Evolutionary conservation across 2,113 vertebrate species (phyloP).

Genomic region (Otis tarda): DNA sequence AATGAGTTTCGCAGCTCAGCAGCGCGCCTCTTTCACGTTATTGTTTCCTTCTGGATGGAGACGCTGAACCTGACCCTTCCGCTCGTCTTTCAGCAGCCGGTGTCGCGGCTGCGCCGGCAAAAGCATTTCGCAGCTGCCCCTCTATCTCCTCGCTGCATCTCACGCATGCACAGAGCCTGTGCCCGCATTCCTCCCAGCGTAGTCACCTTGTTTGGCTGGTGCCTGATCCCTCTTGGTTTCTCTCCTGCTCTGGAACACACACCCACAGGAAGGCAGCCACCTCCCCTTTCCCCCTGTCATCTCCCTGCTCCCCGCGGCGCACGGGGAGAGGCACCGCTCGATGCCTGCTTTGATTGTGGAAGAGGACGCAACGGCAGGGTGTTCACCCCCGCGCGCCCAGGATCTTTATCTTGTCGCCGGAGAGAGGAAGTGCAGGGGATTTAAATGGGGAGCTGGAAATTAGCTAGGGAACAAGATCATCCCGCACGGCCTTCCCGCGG

Average conservation of each 20-base stretch:
- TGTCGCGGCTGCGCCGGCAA: not conserved
- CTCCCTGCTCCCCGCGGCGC: not conserved
- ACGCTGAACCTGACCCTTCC: not conserved
- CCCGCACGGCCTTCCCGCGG: not conserved
- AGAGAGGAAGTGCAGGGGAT: not conserved
- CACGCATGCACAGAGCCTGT: not conserved
- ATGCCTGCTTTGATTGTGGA: not conserved
- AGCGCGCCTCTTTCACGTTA: fast-evolving
- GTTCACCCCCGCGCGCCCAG: not conserved
- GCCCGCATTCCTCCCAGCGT: not conserved
- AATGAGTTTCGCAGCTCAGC: fast-evolving
- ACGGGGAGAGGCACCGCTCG: not conserved
- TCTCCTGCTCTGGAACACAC: slow-evolving; percentile 28
- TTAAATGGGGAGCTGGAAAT: not conserved
- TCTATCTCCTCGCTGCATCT: not conserved
- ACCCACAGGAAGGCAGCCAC: slow-evolving; percentile 40
- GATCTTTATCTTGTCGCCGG: slow-evolving; percentile 7
- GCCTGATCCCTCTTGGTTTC: slow-evolving; percentile 14
- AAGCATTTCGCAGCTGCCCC: not conserved
- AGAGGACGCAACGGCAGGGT: not conserved
- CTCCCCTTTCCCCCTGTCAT: not conserved
- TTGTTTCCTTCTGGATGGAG: not conserved
- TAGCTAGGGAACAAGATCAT: not conserved
- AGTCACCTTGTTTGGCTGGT: slow-evolving; percentile 55
- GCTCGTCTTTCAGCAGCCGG: not conserved